Evolutionary conservation across 2,888 invertebrate genomes (phyloP), one percentile per base, ranked within the genome.

Genomic region (Drosophila cracens): DNA sequence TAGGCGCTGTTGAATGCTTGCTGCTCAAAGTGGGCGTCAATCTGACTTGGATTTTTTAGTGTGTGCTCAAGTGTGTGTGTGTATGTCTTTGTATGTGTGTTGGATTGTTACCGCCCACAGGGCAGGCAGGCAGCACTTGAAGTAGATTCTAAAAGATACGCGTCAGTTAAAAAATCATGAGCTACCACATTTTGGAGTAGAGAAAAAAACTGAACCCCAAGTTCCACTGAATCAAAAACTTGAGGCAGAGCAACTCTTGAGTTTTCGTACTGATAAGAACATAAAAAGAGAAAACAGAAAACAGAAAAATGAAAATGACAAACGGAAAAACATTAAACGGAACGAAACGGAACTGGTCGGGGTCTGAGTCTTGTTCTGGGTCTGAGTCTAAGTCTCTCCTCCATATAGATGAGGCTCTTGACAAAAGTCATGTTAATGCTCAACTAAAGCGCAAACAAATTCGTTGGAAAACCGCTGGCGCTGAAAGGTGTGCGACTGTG

Each of bases 381-480:
- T 21, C 43, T n/a, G 43, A 1, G n/a, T 11, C 11, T 11, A 25
- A 18, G 8, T 25, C 25, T 3, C 13, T 18, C 4, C 18, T 8
- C 38, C 4, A 33, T 33, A 33, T 49, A 57, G 33, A 60, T 38
- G 34, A 21, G 51, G 0, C 51, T 66, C 43, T 49, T 58, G 64
- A 77, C 83, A 51, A 77, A 72, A 77, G 74, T 79, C 87, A 77
- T 86, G 86, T 88, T 70, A 81, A 83, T 86, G 85, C 85, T 58
- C 46, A 81, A 57, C 67, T 62, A 86, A 65, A 78, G 86, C 70
- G 74, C 83, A 86, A 89, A 88, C 89, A 88, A 81, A 83, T 88
- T 70, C 85, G 58, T 64, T 74, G 70, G 86, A 88, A 80, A 70
- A 70, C 64, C n/a, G 34, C 87, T 72, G 84, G 87, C 89, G 89